Percentiles rank a stretch among this genome's conserved stretches.
These are phyloP conservation scores for Drosophila robusta DNA, from an alignment of 2,888 invertebrate species.

Conservation along the genomic window DNA sequence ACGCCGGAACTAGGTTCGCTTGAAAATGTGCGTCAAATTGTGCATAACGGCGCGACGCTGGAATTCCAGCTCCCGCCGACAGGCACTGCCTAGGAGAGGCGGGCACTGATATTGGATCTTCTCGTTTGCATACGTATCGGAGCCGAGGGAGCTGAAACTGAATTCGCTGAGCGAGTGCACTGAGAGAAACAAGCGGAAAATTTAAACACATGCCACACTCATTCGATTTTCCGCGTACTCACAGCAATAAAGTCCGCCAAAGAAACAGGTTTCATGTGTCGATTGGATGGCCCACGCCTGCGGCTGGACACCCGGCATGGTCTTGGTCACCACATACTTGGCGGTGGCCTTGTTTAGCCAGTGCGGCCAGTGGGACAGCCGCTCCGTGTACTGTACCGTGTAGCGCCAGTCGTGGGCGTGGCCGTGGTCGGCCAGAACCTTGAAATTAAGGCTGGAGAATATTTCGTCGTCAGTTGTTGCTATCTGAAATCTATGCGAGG, in stretches of 20 bases:
- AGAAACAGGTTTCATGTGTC: slow-evolving; percentile 88
- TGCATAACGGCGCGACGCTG: slow-evolving; percentile 84
- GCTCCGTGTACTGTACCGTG: slow-evolving; percentile 88
- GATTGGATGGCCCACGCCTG: slow-evolving; percentile 87
- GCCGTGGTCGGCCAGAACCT: slow-evolving; percentile 88
- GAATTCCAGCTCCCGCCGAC: slow-evolving; percentile 86
- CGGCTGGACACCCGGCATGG: slow-evolving; percentile 83
- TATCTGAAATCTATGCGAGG: neutral
- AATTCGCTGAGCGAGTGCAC: slow-evolving; percentile 88
- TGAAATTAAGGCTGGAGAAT: slow-evolving; percentile 87
- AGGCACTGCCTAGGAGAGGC: slow-evolving; percentile 86
- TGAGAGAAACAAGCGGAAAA: slow-evolving; percentile 81
- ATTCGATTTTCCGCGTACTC: slow-evolving; percentile 80
- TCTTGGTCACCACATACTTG: slow-evolving; percentile 87
- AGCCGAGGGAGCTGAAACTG: slow-evolving; percentile 86
- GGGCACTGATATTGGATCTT: slow-evolving; percentile 88
- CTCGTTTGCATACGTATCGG: slow-evolving; percentile 87
- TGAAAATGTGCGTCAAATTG: slow-evolving; percentile 82
- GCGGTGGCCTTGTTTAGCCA: slow-evolving; percentile 87
- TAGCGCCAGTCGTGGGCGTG: slow-evolving; percentile 90
- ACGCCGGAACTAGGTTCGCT: slow-evolving; percentile 16
- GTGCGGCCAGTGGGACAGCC: slow-evolving; percentile 88
- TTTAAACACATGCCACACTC: neutral
- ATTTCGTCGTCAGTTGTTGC: neutral
- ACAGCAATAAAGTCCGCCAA: slow-evolving; percentile 87